A percentile compares a stretch with the other conserved stretches of the same genome.
These are phyloP conservation scores for Gobiocypris rarus DNA, from an alignment of 2,113 vertebrate species.

Conservation along the genomic window DNA sequence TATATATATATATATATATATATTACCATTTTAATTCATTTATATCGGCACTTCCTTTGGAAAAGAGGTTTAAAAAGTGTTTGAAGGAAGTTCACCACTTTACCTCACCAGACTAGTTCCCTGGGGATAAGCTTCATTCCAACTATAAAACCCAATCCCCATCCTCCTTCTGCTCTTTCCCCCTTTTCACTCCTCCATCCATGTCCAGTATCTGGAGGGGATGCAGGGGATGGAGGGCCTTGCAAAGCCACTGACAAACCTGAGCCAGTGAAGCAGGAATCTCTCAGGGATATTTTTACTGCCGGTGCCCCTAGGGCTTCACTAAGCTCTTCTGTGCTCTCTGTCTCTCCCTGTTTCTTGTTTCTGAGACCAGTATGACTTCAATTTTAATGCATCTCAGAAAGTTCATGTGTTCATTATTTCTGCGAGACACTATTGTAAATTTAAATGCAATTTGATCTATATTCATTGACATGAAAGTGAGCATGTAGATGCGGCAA, in stretches of 20 bases:
- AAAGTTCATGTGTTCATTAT: slow-evolving; percentile 1
- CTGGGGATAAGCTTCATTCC: slow-evolving; percentile 52
- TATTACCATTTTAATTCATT: background rate
- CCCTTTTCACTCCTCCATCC: slow-evolving; percentile 20
- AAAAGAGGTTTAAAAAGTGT: background rate
- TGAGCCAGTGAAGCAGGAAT: slow-evolving; percentile 61
- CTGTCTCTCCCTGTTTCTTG: slow-evolving; percentile 15
- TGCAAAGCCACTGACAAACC: slow-evolving; percentile 58
- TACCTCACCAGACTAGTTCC: slow-evolving; percentile 41
- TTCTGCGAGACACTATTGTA: background rate
- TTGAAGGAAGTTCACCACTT: slow-evolving; percentile 7
- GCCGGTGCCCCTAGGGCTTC: slow-evolving; percentile 38
- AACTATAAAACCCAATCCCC: slow-evolving; percentile 42
- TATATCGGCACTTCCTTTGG: background rate
- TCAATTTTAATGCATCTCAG: background rate
- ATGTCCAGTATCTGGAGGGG: slow-evolving; percentile 50
- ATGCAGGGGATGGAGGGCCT: slow-evolving; percentile 19
- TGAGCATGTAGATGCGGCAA: background rate
- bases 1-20: too few relatives aligned
- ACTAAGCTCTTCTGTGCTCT: slow-evolving; percentile 47
- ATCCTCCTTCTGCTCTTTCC: background rate
- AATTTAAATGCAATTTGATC: background rate
- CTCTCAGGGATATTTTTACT: slow-evolving; percentile 60
- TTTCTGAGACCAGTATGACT: slow-evolving; percentile 11
- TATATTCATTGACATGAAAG: background rate